Percentiles rank a stretch among this genome's conserved stretches.
phyloP scores from a whole-genome alignment of 2,888 invertebrate species.

The Rhagophthalmus giganteus region DNA sequence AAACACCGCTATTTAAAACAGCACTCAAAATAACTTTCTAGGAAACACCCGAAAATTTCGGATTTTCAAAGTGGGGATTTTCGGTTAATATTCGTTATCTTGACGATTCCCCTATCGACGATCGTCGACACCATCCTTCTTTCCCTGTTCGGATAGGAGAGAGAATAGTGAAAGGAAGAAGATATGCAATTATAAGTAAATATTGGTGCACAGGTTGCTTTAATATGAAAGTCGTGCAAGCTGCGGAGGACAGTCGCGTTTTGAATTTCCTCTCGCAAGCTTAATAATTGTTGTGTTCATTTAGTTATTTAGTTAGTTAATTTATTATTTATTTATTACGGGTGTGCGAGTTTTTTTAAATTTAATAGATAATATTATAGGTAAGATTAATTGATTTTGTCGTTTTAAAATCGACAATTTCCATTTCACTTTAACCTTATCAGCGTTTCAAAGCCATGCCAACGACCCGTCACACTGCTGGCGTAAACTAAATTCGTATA shows the following conservation, averaged over 20 bases:
- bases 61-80: slow-evolving; percentile 8
- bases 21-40: slow-evolving; percentile 9
- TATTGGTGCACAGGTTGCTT: slow-evolving; percentile 18
- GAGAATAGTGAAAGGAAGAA: slow-evolving; percentile 30
- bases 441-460: too few species aligned
- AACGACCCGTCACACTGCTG: too few species aligned
- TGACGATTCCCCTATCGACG: too few species aligned
- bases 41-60: not conserved
- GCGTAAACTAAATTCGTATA: too few species aligned
- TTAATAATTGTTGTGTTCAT: not conserved
- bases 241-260: slow-evolving; percentile 21
- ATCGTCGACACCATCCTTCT: too few species aligned
- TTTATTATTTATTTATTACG: not conserved
- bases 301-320: slow-evolving; percentile 2
- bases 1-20: not conserved
- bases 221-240: slow-evolving; percentile 31
- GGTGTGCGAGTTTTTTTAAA: not conserved
- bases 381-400: too few species aligned
- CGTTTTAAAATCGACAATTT: too few species aligned
- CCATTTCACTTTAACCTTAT: too few species aligned
- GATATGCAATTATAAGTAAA: slow-evolving; percentile 20
- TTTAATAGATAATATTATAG: too few species aligned
- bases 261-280: not conserved
- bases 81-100: not conserved
- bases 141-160: slow-evolving; percentile 9